phyloP scores from a whole-genome alignment of 1,140 invertebrate genomes.

The Trachymyrmex septentrionalis region DNA sequence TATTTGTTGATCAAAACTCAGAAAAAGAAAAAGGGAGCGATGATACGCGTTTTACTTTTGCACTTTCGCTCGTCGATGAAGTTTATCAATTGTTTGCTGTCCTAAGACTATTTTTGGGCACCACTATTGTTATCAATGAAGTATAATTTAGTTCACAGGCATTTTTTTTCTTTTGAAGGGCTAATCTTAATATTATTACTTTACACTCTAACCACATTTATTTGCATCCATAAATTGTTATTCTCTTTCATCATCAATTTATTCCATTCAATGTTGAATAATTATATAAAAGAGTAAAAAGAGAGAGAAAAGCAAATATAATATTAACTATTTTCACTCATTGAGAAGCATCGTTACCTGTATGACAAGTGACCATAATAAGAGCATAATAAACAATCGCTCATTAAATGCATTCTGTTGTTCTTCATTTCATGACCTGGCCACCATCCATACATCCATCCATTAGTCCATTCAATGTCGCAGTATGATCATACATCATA shows the following conservation, averaged over 20 bases:
- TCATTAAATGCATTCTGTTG: slow-evolving; percentile 88
- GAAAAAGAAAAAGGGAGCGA: slow-evolving; percentile 26
- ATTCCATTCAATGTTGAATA: slow-evolving; percentile 87
- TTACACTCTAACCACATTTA: slow-evolving; percentile 85
- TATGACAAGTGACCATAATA: slow-evolving; percentile 87
- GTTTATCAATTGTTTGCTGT: slow-evolving; percentile 39
- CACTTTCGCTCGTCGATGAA: slow-evolving; percentile 61
- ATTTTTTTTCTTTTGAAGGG: slow-evolving; percentile 70
- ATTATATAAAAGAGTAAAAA: slow-evolving; percentile 81
- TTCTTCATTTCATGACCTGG: slow-evolving; percentile 87
- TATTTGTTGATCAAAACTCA: slow-evolving; percentile 59
- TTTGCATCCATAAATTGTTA: slow-evolving; percentile 86
- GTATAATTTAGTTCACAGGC: slow-evolving; percentile 78
- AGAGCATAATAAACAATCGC: slow-evolving; percentile 88
- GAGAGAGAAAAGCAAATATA: slow-evolving; percentile 79
- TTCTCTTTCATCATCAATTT: slow-evolving; percentile 86
- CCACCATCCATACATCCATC: slow-evolving; percentile 83
- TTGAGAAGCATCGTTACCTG: slow-evolving; percentile 87
- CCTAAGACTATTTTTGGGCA: slow-evolving; percentile 70
- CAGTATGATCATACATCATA: slow-evolving; percentile 73
- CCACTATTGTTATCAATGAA: slow-evolving; percentile 69
- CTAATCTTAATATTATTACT: slow-evolving; percentile 81
- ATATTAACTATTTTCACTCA: slow-evolving; percentile 88
- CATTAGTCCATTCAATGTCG: slow-evolving; percentile 78
- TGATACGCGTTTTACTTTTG: slow-evolving; percentile 50